Base-by-base conservation (phyloP, 2,888 invertebrate species). In the Habroteleia sp. region DNA sequence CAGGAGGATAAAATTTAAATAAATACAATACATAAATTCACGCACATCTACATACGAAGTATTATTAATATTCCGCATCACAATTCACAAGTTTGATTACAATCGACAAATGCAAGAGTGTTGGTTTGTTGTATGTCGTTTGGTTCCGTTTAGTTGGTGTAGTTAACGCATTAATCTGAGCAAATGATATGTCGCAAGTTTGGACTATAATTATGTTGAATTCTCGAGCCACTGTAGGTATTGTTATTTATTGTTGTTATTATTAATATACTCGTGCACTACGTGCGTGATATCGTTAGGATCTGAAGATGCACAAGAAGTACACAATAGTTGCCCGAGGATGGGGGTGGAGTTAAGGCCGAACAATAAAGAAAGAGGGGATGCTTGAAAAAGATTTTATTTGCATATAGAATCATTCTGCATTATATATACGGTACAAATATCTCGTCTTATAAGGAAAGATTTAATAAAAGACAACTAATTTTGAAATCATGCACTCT, bases 241-340 rank as follows among this genome's bases (percentile, higher is more conserved):
- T 76, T 56, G 66, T 68, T 68, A 68, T 68, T 74, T 73, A 66
- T 66, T 31, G 48, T 65, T 74, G 73, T 77, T 77, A 77, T 80
- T 77, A 79, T 79, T 76, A 63, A 78, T 76, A 77, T 75, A 78
- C 71, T 72, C 69, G 63, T 63, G 74, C 58, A 54, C 65, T 44
- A 58, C 69, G 69, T 71, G 68, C 65, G 20, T 39, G 74, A 27
- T 66, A 66, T 76, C 77, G 74, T 76, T 62, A 14, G 41, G 68
- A 76, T 76, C 68, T 63, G 60, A 54, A 54, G 62, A 65, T 52
- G 48, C 33, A 27, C 65, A 39, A 65, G 76, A 73, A 74, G 77
- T 65, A 74, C 37, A 87, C 87, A 87, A 87, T 87, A 84, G 83
- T 79, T 78, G 87, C 87, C 85, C 76, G 83, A 84, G 86, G 86